Percentiles rank a stretch among this genome's conserved stretches.
Evolutionary conservation across 2,113 vertebrate genomes (phyloP).

Genomic region (Carlito syrichta): DNA sequence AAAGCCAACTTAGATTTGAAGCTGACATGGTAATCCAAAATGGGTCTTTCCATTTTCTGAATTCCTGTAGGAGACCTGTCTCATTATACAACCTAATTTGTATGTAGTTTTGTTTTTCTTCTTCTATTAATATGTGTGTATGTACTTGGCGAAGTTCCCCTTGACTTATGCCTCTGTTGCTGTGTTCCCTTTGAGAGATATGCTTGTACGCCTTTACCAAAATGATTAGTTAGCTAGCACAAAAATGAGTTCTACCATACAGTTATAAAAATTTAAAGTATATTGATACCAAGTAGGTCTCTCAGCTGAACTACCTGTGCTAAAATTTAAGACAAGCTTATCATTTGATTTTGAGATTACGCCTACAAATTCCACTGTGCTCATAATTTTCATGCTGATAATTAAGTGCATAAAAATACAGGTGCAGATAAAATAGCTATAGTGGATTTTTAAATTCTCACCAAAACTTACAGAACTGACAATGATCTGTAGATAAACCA

Average conservation of each 20-base stretch:
- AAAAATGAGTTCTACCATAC: background rate
- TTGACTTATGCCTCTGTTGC: background rate
- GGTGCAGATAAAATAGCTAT: background rate
- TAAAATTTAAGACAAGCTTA: conserved; percentile 49
- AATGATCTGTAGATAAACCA: conserved; percentile 4
- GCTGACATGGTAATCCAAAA: conserved; percentile 3
- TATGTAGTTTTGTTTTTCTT: background rate
- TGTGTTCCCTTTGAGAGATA: background rate
- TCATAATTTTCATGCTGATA: conserved; percentile 5
- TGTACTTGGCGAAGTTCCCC: background rate
- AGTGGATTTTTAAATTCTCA: background rate
- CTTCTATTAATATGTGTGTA: background rate
- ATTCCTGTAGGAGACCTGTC: background rate
- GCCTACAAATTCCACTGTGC: background rate
- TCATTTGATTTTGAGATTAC: conserved; percentile 20
- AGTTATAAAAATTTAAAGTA: conserved; percentile 26
- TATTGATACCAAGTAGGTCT: background rate
- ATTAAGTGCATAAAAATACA: background rate
- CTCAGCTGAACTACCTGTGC: background rate
- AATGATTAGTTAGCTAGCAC: background rate
- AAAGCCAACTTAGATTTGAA: conserved; percentile 29
- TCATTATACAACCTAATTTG: background rate
- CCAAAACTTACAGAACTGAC: background rate
- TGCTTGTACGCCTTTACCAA: background rate
- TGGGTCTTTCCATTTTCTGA: conserved; percentile 1